phyloP scores from a whole-genome alignment of 2,113 vertebrate genomes.

The Galeopterus variegatus region DNA sequence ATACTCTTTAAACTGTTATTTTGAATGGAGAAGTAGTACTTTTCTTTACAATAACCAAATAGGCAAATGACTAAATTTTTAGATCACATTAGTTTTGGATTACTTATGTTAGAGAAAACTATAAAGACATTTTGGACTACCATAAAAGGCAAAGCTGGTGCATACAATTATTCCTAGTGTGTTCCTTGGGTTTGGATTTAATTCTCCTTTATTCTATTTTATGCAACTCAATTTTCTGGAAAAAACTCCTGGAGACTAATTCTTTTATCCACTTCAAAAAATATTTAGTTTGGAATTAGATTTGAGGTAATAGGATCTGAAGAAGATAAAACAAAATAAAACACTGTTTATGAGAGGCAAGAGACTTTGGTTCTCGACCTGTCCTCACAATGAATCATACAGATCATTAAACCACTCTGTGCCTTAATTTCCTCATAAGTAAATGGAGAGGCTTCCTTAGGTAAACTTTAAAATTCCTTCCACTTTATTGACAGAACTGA shows the following conservation, averaged over 20 bases:
- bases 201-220: background rate
- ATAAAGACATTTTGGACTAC: background rate
- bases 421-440: background rate
- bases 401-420: background rate
- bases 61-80: background rate
- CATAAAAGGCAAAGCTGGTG: background rate
- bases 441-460: background rate
- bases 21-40: background rate
- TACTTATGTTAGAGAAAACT: background rate
- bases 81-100: background rate
- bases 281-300: background rate
- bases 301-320: background rate
- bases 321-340: background rate
- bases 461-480: background rate
- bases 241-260: background rate
- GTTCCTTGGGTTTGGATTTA: background rate
- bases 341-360: background rate
- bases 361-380: background rate
- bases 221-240: background rate
- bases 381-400: background rate
- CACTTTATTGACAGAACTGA: background rate
- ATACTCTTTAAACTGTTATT: background rate
- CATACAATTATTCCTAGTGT: background rate
- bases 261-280: background rate
- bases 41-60: background rate